A percentile compares a stretch with the other conserved stretches of the same genome.
Conservation (phyloP, 2,797 vertebrate genomes). For the Odontamblyopus rebecca region DNA sequence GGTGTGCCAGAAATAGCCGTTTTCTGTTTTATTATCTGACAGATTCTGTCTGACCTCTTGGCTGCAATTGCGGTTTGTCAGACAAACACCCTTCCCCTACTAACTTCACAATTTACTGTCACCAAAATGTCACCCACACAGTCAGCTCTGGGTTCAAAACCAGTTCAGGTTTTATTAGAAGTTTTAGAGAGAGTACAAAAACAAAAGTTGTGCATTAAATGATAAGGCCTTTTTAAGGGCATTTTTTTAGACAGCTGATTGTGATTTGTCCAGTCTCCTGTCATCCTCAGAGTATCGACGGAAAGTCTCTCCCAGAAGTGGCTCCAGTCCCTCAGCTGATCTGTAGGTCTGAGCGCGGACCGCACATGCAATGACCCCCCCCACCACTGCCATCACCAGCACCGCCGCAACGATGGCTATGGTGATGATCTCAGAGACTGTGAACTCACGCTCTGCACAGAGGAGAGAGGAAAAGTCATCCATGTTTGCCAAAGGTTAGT, state of each 20-base stretch:
- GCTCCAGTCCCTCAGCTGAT: slow-evolving; percentile 81
- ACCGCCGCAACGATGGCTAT: slow-evolving; percentile 85
- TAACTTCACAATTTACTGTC: slow-evolving; percentile 14
- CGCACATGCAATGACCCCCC: slow-evolving; percentile 76
- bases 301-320: slow-evolving; percentile 87
- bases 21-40: slow-evolving; percentile 18
- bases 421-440: slow-evolving; percentile 88
- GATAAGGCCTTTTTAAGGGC: slow-evolving; percentile 26
- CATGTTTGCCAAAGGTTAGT: neutral
- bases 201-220: slow-evolving; percentile 30
- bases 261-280: slow-evolving; percentile 77
- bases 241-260: slow-evolving; percentile 79
- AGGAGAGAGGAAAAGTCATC: neutral
- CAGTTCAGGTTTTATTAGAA: slow-evolving; percentile 65
- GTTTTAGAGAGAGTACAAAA: slow-evolving; percentile 27
- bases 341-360: slow-evolving; percentile 74
- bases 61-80: slow-evolving; percentile 7
- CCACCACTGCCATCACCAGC: slow-evolving; percentile 82
- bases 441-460: slow-evolving; percentile 77
- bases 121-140: slow-evolving; percentile 12
- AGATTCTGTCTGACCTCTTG: slow-evolving; percentile 16
- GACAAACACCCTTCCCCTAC: slow-evolving; percentile 2
- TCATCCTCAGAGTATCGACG: slow-evolving; percentile 86
- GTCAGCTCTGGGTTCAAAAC: slow-evolving; percentile 36
- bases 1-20: neutral